Conservation (phyloP, 2,113 vertebrate genomes). For the Machaerirhynchus nigripectus region DNA sequence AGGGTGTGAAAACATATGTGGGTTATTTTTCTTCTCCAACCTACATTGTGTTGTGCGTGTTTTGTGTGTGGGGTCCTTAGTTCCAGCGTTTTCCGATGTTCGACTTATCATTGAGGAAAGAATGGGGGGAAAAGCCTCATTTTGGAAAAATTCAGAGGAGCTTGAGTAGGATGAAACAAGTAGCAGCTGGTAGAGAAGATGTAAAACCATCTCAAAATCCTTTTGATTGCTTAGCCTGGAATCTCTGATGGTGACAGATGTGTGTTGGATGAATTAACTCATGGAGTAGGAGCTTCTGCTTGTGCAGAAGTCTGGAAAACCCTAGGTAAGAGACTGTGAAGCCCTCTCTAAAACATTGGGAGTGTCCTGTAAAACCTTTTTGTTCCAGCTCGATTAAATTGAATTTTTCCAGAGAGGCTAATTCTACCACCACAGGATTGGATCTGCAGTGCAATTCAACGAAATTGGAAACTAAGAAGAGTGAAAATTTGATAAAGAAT, state of each 20-base stretch:
- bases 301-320: background rate
- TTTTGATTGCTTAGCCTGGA: background rate
- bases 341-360: background rate
- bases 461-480: background rate
- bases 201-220: background rate
- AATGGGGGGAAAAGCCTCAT: background rate
- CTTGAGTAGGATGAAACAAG: background rate
- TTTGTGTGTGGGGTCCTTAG: background rate
- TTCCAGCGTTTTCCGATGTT: fast-evolving
- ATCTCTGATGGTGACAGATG: background rate
- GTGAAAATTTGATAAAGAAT: background rate
- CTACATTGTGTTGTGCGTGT: fast-evolving
- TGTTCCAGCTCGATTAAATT: background rate
- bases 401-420: background rate
- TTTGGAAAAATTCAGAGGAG: background rate
- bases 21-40: background rate
- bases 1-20: background rate
- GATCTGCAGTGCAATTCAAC: background rate
- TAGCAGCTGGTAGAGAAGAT: background rate
- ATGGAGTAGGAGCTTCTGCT: background rate
- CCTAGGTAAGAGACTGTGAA: background rate
- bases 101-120: background rate
- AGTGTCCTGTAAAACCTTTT: background rate
- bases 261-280: background rate
- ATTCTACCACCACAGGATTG: background rate